These are phyloP conservation scores for Synanthedon vespiformis DNA, from an alignment of 2,888 invertebrate species.

Conservation along the genomic window DNA sequence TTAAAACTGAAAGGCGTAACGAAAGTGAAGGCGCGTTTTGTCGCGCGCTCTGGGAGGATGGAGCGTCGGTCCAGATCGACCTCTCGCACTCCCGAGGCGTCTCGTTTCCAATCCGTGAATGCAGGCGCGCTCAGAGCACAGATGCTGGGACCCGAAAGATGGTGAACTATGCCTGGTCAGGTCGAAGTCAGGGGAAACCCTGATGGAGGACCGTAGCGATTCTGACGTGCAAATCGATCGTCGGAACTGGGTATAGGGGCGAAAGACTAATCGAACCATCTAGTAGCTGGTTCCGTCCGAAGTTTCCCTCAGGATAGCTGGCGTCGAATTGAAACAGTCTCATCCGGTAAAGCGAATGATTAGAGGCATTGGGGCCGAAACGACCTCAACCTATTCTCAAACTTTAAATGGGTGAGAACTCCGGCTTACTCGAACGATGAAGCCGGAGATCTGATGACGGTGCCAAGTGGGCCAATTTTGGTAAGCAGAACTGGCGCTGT, in stretches of 20 bases:
- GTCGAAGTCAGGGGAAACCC: conserved; percentile 1
- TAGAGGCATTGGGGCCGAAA: conserved; percentile 78
- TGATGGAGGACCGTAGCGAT: conserved; percentile 1
- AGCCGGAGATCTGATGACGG: conserved; percentile 67
- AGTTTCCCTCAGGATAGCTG: not conserved
- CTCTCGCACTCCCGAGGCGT: conserved; percentile 72
- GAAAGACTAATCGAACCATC: conserved; percentile 1
- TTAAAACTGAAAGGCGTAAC: conserved; percentile 72
- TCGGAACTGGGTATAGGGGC: not conserved
- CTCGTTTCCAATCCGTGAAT: conserved; percentile 37
- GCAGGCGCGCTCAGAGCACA: conserved; percentile 30
- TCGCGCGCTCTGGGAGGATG: conserved; percentile 53
- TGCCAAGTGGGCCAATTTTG: not conserved
- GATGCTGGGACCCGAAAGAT: conserved; percentile 74
- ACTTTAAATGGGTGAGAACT: conserved; percentile 81
- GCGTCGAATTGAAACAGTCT: not conserved
- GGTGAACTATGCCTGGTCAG: conserved; percentile 1
- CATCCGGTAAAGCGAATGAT: conserved; percentile 75
- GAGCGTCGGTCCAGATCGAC: conserved; percentile 36
- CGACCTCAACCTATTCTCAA: conserved; percentile 81
- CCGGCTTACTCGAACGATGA: conserved; percentile 70
- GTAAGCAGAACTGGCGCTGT: not conserved
- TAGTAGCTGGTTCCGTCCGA: not conserved
- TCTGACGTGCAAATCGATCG: conserved; percentile 1
- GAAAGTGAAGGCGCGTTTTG: conserved; percentile 21